Evolutionary conservation across 2,888 invertebrate genomes (phyloP).

Genomic region (Rhamnusium bicolor): DNA sequence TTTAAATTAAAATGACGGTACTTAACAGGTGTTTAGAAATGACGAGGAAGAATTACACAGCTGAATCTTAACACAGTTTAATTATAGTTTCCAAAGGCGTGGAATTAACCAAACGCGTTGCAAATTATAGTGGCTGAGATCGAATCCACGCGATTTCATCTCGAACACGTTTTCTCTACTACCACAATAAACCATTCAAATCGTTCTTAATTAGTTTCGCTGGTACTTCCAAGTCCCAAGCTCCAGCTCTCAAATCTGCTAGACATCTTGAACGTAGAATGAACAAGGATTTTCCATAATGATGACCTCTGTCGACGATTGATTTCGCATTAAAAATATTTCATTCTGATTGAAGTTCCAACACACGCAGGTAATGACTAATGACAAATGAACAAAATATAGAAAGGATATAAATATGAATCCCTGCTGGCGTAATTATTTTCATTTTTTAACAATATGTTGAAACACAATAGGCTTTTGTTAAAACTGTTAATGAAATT

Average conservation of each 20-base stretch:
- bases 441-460: neutral
- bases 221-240: constrained; percentile 33
- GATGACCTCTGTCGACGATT: constrained; percentile 4
- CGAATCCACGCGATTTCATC: constrained; percentile 64
- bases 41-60: constrained; percentile 48
- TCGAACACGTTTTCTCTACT: constrained; percentile 63
- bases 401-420: neutral
- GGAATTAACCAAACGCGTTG: constrained; percentile 49
- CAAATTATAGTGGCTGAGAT: constrained; percentile 64
- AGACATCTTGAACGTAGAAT: constrained; percentile 25
- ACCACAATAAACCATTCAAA: constrained; percentile 64
- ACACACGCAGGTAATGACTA: neutral
- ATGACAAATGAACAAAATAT: neutral
- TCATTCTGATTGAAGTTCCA: neutral
- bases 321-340: neutral
- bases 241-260: constrained; percentile 35
- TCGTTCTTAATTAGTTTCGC: constrained; percentile 63
- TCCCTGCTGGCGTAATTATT: neutral
- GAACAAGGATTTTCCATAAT: constrained; percentile 39
- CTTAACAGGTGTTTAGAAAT: constrained; percentile 43
- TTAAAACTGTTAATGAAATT: constrained; percentile 1
- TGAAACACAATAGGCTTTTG: constrained; percentile 13
- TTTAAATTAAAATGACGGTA: neutral
- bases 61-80: constrained; percentile 56
- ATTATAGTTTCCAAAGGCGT: constrained; percentile 65